phyloP scores from a whole-genome alignment of 2,888 invertebrate species.

The Lydus trimaculatus region DNA sequence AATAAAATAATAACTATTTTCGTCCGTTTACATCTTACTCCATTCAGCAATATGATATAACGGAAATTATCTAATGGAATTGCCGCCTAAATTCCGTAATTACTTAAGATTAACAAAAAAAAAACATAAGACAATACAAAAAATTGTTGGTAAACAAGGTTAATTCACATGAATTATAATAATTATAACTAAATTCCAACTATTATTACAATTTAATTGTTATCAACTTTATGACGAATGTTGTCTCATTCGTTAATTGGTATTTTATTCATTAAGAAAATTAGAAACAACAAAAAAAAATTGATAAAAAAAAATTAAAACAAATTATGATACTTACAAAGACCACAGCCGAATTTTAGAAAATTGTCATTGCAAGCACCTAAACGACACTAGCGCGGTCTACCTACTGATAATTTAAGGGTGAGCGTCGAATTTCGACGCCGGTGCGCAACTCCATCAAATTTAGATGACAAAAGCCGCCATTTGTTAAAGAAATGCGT shows the following conservation, averaged over 20 bases:
- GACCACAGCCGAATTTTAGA: constrained; percentile 60
- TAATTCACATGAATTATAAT: constrained; percentile 1
- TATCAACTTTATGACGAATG: background rate
- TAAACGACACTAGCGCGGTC: constrained; percentile 61
- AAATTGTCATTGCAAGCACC: constrained; percentile 60
- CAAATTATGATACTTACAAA: constrained; percentile 55
- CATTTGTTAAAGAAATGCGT: constrained; percentile 56
- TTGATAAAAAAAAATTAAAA: background rate
- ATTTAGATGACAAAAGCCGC: constrained; percentile 59
- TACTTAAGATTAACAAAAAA: background rate
- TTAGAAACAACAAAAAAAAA: no score
- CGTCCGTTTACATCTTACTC: background rate
- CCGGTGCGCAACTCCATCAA: constrained; percentile 59
- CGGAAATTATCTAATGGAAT: background rate
- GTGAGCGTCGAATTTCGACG: constrained; percentile 55
- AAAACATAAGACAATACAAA: constrained; percentile 9
- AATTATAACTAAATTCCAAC: background rate
- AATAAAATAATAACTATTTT: background rate
- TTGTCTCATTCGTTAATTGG: background rate
- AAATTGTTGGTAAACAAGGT: constrained; percentile 32
- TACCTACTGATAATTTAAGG: constrained; percentile 62
- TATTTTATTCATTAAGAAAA: background rate
- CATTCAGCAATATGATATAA: background rate
- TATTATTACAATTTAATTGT: background rate
- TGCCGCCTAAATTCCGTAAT: background rate